Evolutionary conservation across 2,797 vertebrate genomes (phyloP).

Genomic region (Pseudochirops corinnae): DNA sequence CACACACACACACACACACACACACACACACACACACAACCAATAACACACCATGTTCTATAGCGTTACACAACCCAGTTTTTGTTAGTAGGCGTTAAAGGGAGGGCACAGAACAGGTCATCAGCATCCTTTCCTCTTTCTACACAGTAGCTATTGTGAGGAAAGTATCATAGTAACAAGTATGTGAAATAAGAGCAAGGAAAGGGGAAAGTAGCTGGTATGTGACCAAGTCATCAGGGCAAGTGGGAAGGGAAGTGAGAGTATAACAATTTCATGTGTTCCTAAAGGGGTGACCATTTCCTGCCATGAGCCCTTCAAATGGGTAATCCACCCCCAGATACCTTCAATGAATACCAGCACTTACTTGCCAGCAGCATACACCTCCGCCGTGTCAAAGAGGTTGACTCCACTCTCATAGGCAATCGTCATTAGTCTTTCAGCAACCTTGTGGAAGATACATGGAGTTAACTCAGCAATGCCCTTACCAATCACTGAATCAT

Average conservation of each 20-base stretch:
- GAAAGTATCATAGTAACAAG: not conserved
- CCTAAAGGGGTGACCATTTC: not conserved
- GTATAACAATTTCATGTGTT: not conserved
- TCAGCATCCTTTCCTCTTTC: not conserved
- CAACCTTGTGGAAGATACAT: constrained; percentile 85
- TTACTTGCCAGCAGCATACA: constrained; percentile 89
- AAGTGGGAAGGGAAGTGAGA: not conserved
- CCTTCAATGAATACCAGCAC: constrained; percentile 52
- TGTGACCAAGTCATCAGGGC: not conserved
- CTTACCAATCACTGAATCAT: not conserved
- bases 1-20: not conserved
- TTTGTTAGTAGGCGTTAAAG: not conserved
- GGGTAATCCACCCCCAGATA: not conserved
- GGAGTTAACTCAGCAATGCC: not conserved
- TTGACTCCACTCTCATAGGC: constrained; percentile 95
- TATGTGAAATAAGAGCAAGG: not conserved
- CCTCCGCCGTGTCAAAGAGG: constrained; percentile 95
- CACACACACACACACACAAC: too few species aligned
- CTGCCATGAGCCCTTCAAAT: not conserved
- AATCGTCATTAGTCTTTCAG: constrained; percentile 95
- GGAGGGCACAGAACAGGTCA: not conserved
- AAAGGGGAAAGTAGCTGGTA: not conserved
- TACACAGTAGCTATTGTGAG: not conserved
- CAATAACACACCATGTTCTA: not conserved
- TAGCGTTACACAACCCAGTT: not conserved